Evolutionary conservation across 2,888 invertebrate species (phyloP), one percentile per base, ranked within the genome.

Genomic region (Leucophora obtusa): DNA sequence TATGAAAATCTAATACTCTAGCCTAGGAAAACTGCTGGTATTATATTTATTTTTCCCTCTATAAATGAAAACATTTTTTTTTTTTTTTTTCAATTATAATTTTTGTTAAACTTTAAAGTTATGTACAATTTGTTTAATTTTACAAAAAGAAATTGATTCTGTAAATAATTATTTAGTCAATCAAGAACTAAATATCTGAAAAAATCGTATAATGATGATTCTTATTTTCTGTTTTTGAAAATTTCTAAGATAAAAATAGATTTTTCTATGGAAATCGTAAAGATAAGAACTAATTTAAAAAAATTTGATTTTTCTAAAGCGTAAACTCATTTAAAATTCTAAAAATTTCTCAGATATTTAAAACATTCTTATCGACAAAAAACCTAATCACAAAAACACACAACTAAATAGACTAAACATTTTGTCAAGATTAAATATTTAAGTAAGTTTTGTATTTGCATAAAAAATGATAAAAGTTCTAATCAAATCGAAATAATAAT

Each of bases 21-120:
- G 62, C 14, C 14, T 47, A 62, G 14, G 38, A 50, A 68, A 56
- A 50, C 9, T 63, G 69, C 50, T 69, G 69, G 58, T 76, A 70
- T 63, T 63, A 63, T 54, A 60, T 65, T 18, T 17, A 47, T 50
- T 68, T 68, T 50, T 38, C 35, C 28, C 43, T 68, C 43, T 50
- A 14, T 14, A 59, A 35, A 35, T 18, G 35, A 38, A 35, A 59
- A 59, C 1, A 6, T 54, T 60, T 54, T 54, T n/a, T 47, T 47
- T 54, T 60, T 54, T 54, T n/a, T 47, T 47, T 47, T 47, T n/a
- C 43, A 14, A 47, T 1, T 6, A 1, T 28, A 28, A 6, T 28
- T 28, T 28, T 28, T 28, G 28, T 28, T 28, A 28, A 28, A 28
- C 28, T 28, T 28, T 3, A 28, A 28, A 28, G 6, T 7, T n/a